Evolutionary conservation across 2,888 invertebrate genomes (phyloP), one percentile per base, ranked within the genome.

Genomic region (Plagiodera versicolora): DNA sequence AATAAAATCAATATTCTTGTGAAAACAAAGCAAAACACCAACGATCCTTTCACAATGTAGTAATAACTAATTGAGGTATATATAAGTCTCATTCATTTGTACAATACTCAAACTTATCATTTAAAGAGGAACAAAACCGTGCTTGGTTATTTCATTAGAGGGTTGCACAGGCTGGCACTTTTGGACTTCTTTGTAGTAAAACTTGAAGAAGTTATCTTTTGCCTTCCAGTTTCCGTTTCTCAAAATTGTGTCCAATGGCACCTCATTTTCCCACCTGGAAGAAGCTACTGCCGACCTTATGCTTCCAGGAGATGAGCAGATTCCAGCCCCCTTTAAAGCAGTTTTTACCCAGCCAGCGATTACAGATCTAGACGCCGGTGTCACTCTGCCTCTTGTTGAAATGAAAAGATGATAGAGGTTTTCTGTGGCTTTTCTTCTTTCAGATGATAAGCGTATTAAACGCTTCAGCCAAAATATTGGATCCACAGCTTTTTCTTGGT

Each of bases 111-210:
- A 8, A 6, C 4, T 8, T 6, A 6, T 28, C 8, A 4, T 61
- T 6, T n/a, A n/a, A n/a, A 8, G 8, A 28, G 28, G 28, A 6
- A 24, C 52, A 45, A 19, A 60, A 57, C 30, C 18, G n/a, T n/a
- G n/a, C n/a, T n/a, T n/a, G n/a, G n/a, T n/a, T n/a, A n/a, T n/a
- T n/a, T n/a, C n/a, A n/a, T n/a, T n/a, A n/a, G n/a, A n/a, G n/a
- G n/a, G n/a, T n/a, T n/a, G n/a, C n/a, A n/a, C n/a, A n/a, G n/a
- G 57, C 46, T 62, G 54, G 50, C 60, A 35, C 16, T 62, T 65
- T 14, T 56, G 45, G 11, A 58, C 30, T 44, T 56, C 49, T 24
- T 62, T 60, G 35, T 28, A 60, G 48, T 62, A 58, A 48, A 60
- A 44, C 17, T 60, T 65, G 24, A 59, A 54, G 14, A 64, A 52